These are phyloP conservation scores for Frankliniella fusca DNA, from an alignment of 2,888 invertebrate species.

Conservation along the genomic window DNA sequence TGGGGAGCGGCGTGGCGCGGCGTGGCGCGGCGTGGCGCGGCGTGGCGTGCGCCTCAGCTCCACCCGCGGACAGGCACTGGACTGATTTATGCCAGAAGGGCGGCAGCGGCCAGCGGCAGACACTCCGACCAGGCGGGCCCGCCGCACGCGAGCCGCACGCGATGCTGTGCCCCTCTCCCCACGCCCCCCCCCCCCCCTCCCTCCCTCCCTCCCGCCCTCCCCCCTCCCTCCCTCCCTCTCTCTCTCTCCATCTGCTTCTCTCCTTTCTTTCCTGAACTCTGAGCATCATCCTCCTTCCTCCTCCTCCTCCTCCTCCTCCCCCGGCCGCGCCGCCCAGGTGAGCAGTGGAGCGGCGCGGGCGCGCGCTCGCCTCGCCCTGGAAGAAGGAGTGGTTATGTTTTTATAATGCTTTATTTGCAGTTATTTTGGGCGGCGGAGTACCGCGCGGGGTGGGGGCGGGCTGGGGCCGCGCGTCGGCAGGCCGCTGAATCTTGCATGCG, in stretches of 20 bases:
- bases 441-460: background rate
- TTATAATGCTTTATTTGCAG: constrained; percentile 25
- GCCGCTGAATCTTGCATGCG: background rate
- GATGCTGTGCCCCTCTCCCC: background rate
- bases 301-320: background rate
- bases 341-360: background rate
- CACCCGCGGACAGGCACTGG: background rate
- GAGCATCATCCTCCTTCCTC: too few relatives aligned
- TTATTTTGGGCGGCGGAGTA: constrained; percentile 18
- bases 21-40: background rate
- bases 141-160: background rate
- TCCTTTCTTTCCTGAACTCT: too few relatives aligned
- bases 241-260: background rate
- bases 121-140: background rate
- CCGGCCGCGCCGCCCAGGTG: background rate
- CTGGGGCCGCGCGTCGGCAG: background rate
- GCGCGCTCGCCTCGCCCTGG: background rate
- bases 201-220: background rate
- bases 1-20: background rate
- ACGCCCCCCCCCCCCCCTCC: background rate
- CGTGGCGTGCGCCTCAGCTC: background rate
- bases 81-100: constrained; percentile 2
- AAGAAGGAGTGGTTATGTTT: constrained; percentile 21
- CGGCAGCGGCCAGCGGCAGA: background rate
- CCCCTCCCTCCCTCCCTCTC: background rate